These are phyloP conservation scores for Atherinosoma microstoma DNA, from an alignment of 2,797 vertebrate species.

Conservation along the genomic window DNA sequence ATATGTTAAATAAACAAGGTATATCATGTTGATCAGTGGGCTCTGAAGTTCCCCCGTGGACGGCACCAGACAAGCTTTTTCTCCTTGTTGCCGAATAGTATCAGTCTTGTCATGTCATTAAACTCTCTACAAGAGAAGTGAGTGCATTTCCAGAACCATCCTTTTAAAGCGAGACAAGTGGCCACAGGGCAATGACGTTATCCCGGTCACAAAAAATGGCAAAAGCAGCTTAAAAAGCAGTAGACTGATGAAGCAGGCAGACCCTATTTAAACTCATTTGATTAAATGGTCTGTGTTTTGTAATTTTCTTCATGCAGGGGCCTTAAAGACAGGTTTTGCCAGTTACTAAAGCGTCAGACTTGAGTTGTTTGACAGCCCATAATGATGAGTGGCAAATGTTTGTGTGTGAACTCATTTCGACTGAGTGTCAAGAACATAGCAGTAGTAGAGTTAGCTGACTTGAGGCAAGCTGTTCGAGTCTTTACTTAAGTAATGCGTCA, in stretches of 20 bases:
- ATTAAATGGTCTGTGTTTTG: constrained; percentile 39
- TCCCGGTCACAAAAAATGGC: neutral
- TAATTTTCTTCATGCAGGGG: constrained; percentile 13
- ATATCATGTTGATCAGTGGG: neutral
- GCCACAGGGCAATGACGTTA: constrained; percentile 7
- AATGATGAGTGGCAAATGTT: constrained; percentile 57
- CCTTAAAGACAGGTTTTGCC: constrained; percentile 25
- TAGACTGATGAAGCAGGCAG: constrained; percentile 7
- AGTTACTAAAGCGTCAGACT: constrained; percentile 16
- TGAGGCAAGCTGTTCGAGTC: constrained; percentile 29
- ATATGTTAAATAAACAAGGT: neutral
- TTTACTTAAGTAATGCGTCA: constrained; percentile 9
- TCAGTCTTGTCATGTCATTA: constrained; percentile 5
- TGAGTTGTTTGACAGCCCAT: constrained; percentile 45
- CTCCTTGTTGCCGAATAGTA: neutral
- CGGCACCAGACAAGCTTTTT: neutral
- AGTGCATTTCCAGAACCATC: constrained; percentile 11
- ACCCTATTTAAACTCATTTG: constrained; percentile 21
- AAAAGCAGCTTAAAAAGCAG: constrained; percentile 1
- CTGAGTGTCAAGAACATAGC: constrained; percentile 26
- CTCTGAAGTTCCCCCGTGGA: neutral
- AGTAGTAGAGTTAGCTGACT: constrained; percentile 29
- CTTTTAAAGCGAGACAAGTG: constrained; percentile 9
- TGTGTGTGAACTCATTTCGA: constrained; percentile 26
- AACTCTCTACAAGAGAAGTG: neutral